These are phyloP conservation scores for Phenganax marumi DNA, from an alignment of 92 coral and sea anemone species.

Conservation along the genomic window DNA sequence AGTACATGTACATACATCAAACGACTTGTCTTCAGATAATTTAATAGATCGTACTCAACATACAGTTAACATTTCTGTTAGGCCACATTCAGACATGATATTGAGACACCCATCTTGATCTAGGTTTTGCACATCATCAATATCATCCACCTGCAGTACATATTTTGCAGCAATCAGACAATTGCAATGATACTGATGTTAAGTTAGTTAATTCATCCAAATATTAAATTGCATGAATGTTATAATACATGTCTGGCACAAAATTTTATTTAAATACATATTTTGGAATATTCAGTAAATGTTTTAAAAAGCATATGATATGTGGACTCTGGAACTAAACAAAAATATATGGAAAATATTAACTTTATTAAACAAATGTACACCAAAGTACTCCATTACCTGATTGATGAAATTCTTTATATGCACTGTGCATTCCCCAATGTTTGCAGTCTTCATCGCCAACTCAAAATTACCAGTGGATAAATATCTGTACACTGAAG, in stretches of 20 bases:
- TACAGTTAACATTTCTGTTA: constrained; percentile 49
- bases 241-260: too few relatives aligned
- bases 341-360: too few relatives aligned
- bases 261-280: too few relatives aligned
- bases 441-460: constrained; percentile 39
- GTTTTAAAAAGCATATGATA: too few relatives aligned
- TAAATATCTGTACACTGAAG: constrained; percentile 59
- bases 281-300: too few relatives aligned
- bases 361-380: too few relatives aligned
- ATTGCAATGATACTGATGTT: too few relatives aligned
- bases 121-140: constrained; percentile 33
- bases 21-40: constrained; percentile 3
- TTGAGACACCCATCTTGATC: constrained; percentile 42
- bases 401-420: constrained; percentile 45
- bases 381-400: constrained; percentile 17
- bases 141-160: constrained; percentile 27
- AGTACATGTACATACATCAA: too few relatives aligned
- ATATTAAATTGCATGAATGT: too few relatives aligned
- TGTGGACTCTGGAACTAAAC: too few relatives aligned
- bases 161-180: too few relatives aligned
- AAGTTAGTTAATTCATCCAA: too few relatives aligned
- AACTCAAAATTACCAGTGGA: constrained; percentile 56
- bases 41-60: background rate
- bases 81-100: constrained; percentile 49
- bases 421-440: constrained; percentile 44